Evolutionary conservation across 1,140 invertebrate genomes (phyloP).

Genomic region (Macrobrachium rosenbergii): DNA sequence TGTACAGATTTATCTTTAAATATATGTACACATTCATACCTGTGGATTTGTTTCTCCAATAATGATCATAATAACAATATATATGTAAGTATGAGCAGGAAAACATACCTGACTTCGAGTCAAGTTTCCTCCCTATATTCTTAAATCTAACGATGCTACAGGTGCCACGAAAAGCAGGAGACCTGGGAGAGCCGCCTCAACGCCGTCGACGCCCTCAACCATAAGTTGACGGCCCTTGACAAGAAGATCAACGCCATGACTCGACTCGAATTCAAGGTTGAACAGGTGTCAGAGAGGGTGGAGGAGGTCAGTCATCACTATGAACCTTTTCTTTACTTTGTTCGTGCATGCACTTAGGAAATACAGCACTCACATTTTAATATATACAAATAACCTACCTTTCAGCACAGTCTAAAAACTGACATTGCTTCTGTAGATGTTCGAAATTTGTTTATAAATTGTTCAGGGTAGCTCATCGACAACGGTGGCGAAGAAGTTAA

Average conservation of each 20-base stretch:
- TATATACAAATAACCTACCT: too few relatives aligned
- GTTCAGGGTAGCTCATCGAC: too few relatives aligned
- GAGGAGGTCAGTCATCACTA: slow-evolving; percentile 51
- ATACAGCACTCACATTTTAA: not conserved
- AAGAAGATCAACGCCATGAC: slow-evolving; percentile 66
- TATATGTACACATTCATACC: too few relatives aligned
- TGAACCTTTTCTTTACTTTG: not conserved
- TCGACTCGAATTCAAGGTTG: slow-evolving; percentile 63
- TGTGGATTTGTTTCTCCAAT: too few relatives aligned
- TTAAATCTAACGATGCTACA: not conserved
- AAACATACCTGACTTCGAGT: not conserved
- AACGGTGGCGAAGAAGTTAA: too few relatives aligned
- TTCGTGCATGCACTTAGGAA: not conserved
- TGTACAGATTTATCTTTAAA: too few relatives aligned
- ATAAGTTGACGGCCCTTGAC: slow-evolving; percentile 62
- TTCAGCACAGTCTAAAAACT: too few relatives aligned
- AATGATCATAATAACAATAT: not conserved
- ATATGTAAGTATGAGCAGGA: not conserved
- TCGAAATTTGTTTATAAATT: too few relatives aligned
- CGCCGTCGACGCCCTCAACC: slow-evolving; percentile 63
- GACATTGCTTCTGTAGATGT: too few relatives aligned
- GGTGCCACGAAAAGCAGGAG: slow-evolving; percentile 64
- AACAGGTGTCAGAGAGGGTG: slow-evolving; percentile 62
- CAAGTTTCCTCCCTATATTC: not conserved
- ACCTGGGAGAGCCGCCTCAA: slow-evolving; percentile 58